These are phyloP conservation scores for Rhynchonema sp. DNA, from an alignment of 2,888 invertebrate species.

Conservation along the genomic window DNA sequence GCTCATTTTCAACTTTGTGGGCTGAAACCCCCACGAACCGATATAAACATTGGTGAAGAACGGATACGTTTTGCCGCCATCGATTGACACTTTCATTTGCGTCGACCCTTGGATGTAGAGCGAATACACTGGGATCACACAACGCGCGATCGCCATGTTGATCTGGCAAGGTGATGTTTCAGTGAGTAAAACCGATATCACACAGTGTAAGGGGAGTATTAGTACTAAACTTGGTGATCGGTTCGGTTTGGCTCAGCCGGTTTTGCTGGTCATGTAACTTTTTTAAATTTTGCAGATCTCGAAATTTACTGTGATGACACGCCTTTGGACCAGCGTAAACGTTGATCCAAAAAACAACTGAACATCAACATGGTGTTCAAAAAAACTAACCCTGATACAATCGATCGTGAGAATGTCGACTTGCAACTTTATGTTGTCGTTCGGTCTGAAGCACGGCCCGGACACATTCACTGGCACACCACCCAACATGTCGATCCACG, in stretches of 20 bases:
- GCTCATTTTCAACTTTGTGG: too few species aligned
- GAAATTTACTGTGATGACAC: too few species aligned
- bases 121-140: not conserved
- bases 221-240: not conserved
- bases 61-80: not conserved
- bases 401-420: constrained; percentile 3
- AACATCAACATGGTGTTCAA: too few species aligned
- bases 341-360: too few species aligned
- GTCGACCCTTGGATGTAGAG: not conserved
- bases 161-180: too few species aligned
- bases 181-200: too few species aligned
- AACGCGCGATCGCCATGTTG: not conserved
- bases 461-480: constrained; percentile 87
- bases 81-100: not conserved
- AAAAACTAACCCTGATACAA: constrained; percentile 2
- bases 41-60: not conserved
- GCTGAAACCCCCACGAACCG: too few species aligned
- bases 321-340: too few species aligned
- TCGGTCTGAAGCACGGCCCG: constrained; percentile 35
- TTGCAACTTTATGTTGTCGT: constrained; percentile 3
- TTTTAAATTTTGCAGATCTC: too few species aligned
- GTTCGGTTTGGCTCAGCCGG: not conserved
- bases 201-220: too few species aligned
- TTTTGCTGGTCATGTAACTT: not conserved
- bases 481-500: constrained; percentile 61